Percentiles rank a stretch among this genome's conserved stretches.
Conservation (phyloP, 2,888 invertebrate species). For the Macropis europaea region DNA sequence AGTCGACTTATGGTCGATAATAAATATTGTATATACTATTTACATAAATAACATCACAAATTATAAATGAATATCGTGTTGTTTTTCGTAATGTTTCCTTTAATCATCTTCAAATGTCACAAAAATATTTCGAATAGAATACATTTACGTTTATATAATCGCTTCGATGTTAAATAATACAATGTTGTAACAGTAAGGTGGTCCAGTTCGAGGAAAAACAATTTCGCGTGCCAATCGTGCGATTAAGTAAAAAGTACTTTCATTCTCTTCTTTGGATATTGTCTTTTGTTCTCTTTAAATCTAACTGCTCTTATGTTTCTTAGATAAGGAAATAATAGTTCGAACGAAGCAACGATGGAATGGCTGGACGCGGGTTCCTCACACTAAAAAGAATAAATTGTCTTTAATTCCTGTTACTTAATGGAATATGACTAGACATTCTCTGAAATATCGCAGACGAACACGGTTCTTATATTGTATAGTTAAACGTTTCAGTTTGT, state of each 20-base stretch:
- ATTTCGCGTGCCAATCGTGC: not conserved
- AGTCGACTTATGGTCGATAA: no score
- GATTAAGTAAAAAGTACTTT: conserved; percentile 4
- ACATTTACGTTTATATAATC: conserved; percentile 18
- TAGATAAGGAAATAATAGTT: not conserved
- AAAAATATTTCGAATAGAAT: conserved; percentile 47
- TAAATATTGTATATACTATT: no score
- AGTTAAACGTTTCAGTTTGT: not conserved
- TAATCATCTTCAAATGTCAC: conserved; percentile 43
- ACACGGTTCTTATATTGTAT: not conserved
- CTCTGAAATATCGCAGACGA: conserved; percentile 11
- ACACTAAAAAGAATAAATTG: not conserved
- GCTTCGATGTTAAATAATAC: conserved; percentile 13
- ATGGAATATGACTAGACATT: conserved; percentile 32
- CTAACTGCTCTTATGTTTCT: not conserved
- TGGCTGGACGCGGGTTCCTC: not conserved
- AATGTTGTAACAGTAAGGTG: conserved; percentile 3
- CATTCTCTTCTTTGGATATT: not conserved
- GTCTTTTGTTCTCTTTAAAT: not conserved
- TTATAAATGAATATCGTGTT: not conserved
- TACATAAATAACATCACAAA: no score
- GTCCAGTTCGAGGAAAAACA: not conserved
- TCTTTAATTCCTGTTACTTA: conserved; percentile 9
- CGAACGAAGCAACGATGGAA: not conserved
- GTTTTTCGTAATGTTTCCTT: conserved; percentile 9